These are phyloP conservation scores for Acanthopagrus latus DNA, from an alignment of 2,797 vertebrate species.

Conservation along the genomic window DNA sequence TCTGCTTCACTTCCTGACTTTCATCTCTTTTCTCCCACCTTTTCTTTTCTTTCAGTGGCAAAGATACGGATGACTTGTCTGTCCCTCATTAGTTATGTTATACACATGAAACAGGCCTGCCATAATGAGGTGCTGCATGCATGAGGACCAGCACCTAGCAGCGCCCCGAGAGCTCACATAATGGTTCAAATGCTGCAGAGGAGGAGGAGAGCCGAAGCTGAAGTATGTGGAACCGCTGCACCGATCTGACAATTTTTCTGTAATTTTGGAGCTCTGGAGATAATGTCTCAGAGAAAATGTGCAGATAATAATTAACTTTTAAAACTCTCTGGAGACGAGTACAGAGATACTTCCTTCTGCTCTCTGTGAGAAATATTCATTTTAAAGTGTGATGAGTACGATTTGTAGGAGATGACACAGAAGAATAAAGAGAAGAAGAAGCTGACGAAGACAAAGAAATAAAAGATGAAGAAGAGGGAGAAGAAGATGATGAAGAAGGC, in stretches of 20 bases:
- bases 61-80: constrained; percentile 1
- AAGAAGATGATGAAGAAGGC: too few relatives aligned
- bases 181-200: neutral
- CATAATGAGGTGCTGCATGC: constrained; percentile 4
- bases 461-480: too few relatives aligned
- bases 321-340: neutral
- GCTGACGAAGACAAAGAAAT: too few relatives aligned
- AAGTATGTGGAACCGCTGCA: neutral
- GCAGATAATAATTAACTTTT: constrained; percentile 7
- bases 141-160: neutral
- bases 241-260: constrained; percentile 6
- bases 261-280: neutral
- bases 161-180: neutral
- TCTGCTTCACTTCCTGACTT: neutral
- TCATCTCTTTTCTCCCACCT: neutral
- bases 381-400: neutral
- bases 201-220: neutral
- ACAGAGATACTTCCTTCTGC: neutral
- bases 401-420: neutral
- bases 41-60: neutral
- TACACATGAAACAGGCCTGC: constrained; percentile 13
- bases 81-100: constrained; percentile 37
- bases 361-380: neutral
- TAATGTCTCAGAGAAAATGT: neutral
- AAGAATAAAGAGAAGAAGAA: too few relatives aligned